Percentiles rank a stretch among this genome's conserved stretches.
These are phyloP conservation scores for Urocynchramus pylzowi DNA, from an alignment of 2,113 vertebrate genomes.

Conservation along the genomic window DNA sequence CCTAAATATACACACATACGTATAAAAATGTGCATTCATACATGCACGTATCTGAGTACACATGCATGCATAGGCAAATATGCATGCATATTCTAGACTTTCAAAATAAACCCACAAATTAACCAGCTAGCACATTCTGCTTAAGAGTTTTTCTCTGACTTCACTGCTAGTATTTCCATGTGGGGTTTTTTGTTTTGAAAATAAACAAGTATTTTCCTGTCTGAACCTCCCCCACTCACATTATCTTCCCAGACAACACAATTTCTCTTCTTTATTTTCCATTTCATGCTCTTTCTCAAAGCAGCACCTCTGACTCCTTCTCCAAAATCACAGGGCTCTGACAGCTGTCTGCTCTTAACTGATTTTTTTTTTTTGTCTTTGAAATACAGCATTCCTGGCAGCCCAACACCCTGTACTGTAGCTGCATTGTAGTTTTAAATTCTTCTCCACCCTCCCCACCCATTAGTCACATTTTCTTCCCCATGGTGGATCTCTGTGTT, in stretches of 20 bases:
- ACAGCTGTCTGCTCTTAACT: background rate
- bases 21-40: background rate
- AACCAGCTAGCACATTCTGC: background rate
- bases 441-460: background rate
- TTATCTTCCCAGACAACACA: background rate
- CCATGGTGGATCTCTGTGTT: background rate
- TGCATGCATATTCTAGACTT: background rate
- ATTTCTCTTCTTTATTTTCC: background rate
- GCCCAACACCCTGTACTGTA: background rate
- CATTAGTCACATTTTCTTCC: background rate
- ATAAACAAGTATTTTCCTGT: background rate
- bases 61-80: background rate
- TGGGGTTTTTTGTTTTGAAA: background rate
- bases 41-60: background rate
- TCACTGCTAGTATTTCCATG: background rate
- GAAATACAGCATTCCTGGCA: background rate
- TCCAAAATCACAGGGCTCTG: background rate
- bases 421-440: background rate
- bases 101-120: background rate
- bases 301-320: background rate
- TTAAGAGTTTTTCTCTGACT: background rate
- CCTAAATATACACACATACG: rapidly evolving
- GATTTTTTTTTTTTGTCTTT: background rate
- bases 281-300: background rate
- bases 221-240: background rate